These are phyloP conservation scores for Pteropus alecto DNA, from an alignment of 2,113 vertebrate species.

Conservation along the genomic window DNA sequence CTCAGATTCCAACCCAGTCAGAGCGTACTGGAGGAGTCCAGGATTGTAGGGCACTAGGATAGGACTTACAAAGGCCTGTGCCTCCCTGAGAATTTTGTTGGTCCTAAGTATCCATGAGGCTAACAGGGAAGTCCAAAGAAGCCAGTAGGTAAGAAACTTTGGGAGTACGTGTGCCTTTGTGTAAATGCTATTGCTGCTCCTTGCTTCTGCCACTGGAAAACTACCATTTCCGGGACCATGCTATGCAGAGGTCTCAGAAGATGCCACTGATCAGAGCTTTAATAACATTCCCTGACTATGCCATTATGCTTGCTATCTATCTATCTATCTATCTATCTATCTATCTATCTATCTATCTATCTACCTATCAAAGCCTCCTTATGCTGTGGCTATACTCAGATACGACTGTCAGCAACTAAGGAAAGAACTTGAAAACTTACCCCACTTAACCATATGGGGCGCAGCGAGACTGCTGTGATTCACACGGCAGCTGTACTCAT, in stretches of 20 bases:
- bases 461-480: neutral
- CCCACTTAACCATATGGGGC: slow-evolving; percentile 45
- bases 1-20: neutral
- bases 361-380: neutral
- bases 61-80: neutral
- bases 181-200: neutral
- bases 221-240: neutral
- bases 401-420: neutral
- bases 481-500: slow-evolving; percentile 74
- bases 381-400: neutral
- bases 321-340: no score
- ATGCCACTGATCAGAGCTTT: neutral
- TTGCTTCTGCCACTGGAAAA: neutral
- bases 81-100: neutral
- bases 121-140: neutral
- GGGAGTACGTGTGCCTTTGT: neutral
- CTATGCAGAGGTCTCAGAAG: neutral
- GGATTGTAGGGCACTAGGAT: neutral
- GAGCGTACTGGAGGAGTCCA: neutral
- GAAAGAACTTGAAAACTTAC: slow-evolving; percentile 72
- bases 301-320: neutral
- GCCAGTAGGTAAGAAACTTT: neutral
- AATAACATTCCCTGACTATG: neutral
- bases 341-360: no score
- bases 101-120: neutral